Evolutionary conservation across 2,888 invertebrate species (phyloP).

Genomic region (Acronicta alni): DNA sequence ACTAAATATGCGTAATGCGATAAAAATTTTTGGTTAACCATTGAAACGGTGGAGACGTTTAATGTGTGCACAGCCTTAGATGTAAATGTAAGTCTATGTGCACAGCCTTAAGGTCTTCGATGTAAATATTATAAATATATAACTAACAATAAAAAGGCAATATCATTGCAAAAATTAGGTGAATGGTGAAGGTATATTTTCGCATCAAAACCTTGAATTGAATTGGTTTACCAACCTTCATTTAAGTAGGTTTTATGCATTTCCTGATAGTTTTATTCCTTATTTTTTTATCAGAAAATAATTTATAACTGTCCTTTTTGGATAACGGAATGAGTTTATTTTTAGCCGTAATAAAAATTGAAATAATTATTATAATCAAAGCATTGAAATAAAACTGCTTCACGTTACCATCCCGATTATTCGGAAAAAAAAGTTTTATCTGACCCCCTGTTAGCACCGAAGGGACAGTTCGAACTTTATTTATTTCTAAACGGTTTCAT

Average conservation of each 20-base stretch:
- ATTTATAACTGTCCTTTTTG: not conserved
- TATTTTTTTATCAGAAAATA: not conserved
- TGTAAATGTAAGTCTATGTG: conserved; percentile 6
- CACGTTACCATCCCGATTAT: too few relatives aligned
- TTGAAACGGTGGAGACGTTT: too few relatives aligned
- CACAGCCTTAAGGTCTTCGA: not conserved
- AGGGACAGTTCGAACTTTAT: too few relatives aligned
- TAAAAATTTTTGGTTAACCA: too few relatives aligned
- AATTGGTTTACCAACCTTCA: not conserved
- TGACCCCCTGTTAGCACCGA: too few relatives aligned
- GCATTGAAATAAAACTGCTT: too few relatives aligned
- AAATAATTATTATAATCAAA: too few relatives aligned
- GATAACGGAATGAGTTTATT: too few relatives aligned
- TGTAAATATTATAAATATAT: conserved; percentile 6
- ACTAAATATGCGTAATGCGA: too few relatives aligned
- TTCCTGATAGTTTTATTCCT: not conserved
- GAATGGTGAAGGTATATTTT: conserved; percentile 1
- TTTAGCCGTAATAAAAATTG: too few relatives aligned
- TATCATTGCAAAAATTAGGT: not conserved
- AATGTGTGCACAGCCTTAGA: not conserved
- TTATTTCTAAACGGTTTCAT: too few relatives aligned
- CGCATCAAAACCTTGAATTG: not conserved
- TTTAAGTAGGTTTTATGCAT: not conserved
- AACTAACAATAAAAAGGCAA: not conserved
- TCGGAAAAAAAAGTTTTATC: too few relatives aligned